Evolutionary conservation across 1,140 invertebrate species (phyloP).

Genomic region (Capitella teleta): DNA sequence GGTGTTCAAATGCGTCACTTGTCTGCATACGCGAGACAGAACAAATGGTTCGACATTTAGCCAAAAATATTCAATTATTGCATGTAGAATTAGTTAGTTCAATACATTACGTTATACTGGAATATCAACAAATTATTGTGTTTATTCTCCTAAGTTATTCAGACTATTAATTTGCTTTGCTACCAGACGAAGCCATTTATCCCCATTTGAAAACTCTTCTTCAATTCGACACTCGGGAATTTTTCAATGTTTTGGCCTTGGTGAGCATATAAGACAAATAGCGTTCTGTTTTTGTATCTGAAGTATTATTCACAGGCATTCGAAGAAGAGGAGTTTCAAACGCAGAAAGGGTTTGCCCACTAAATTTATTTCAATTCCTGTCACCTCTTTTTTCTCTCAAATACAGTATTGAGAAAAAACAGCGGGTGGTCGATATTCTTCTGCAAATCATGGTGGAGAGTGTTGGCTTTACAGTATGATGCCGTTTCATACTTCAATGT

Average conservation of each 20-base stretch:
- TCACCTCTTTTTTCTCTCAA: not conserved
- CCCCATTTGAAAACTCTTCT: slow-evolving; percentile 70
- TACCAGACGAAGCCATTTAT: slow-evolving; percentile 56
- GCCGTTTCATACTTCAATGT: too few relatives aligned
- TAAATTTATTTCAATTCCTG: not conserved
- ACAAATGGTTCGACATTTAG: too few relatives aligned
- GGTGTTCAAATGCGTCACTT: slow-evolving; percentile 46
- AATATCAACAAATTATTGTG: too few relatives aligned
- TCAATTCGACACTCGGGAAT: slow-evolving; percentile 76
- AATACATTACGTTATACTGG: too few relatives aligned
- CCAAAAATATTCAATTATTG: too few relatives aligned
- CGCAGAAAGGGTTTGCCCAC: slow-evolving; percentile 25
- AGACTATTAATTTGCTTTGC: not conserved
- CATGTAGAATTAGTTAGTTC: too few relatives aligned
- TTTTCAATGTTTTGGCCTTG: slow-evolving; percentile 76
- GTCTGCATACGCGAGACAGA: slow-evolving; percentile 53
- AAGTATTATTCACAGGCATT: slow-evolving; percentile 50
- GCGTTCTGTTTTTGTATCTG: not conserved
- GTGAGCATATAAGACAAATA: slow-evolving; percentile 30
- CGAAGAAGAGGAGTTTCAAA: slow-evolving; percentile 59
- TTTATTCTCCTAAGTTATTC: not conserved
- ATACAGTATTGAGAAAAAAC: slow-evolving; percentile 49
- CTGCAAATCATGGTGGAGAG: slow-evolving; percentile 63
- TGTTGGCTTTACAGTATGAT: slow-evolving; percentile 53
- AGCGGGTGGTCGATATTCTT: slow-evolving; percentile 68